Evolutionary conservation across 1,140 invertebrate genomes (phyloP).

Genomic region (Choristoneura fumiferana): DNA sequence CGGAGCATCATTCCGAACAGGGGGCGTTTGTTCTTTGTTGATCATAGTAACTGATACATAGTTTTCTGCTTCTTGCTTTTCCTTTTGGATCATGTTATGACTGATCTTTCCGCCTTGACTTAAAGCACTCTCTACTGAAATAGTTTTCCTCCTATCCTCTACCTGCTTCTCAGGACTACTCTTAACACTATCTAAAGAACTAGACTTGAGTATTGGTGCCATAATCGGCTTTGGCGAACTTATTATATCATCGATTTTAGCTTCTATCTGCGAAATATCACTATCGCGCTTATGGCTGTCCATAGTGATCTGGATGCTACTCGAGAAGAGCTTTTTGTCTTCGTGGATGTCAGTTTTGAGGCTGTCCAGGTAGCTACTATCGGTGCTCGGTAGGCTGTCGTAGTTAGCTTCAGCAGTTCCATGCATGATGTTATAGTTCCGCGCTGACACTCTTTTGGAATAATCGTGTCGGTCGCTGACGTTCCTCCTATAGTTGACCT

Average conservation of each 20-base stretch:
- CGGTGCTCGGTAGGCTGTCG: conserved; percentile 69
- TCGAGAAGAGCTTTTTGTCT: conserved; percentile 61
- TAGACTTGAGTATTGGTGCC: conserved; percentile 74
- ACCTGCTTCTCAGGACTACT: conserved; percentile 74
- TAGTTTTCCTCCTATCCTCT: conserved; percentile 70
- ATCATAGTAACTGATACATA: conserved; percentile 70
- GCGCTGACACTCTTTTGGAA: conserved; percentile 60
- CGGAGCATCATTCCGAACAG: conserved; percentile 42
- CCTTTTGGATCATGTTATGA: conserved; percentile 35
- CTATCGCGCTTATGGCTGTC: conserved; percentile 65
- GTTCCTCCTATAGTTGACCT: conserved; percentile 74
- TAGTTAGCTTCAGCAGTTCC: conserved; percentile 55
- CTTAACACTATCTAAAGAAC: conserved; percentile 80
- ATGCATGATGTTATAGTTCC: conserved; percentile 61
- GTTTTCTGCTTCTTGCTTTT: conserved; percentile 56
- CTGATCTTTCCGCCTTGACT: conserved; percentile 47
- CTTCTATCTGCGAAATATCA: conserved; percentile 73
- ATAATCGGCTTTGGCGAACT: conserved; percentile 75
- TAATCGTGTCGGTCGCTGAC: conserved; percentile 65
- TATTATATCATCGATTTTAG: conserved; percentile 78
- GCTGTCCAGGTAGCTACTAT: conserved; percentile 71
- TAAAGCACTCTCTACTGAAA: conserved; percentile 72
- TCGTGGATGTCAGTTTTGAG: conserved; percentile 62
- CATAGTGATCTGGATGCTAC: conserved; percentile 61
- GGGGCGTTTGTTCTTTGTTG: conserved; percentile 54